phyloP scores from a whole-genome alignment of 2,888 invertebrate genomes.

The Ditylenchus weischeri region DNA sequence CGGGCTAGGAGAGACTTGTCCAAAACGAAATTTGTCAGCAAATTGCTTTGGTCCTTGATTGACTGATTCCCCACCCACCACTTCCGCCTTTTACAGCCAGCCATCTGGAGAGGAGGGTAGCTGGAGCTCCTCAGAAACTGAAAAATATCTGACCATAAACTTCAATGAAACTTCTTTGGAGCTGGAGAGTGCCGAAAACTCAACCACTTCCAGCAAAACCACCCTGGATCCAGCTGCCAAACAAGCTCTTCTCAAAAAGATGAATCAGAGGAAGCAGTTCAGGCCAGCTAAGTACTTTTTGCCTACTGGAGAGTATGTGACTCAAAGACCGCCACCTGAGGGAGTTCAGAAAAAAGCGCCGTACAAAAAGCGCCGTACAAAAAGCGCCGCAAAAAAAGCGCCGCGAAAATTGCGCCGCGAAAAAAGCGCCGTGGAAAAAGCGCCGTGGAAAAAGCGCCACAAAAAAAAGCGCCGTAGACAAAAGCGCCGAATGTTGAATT shows the following conservation, averaged over 20 bases:
- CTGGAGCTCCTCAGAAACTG: neutral
- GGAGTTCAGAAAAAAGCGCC: too few relatives aligned
- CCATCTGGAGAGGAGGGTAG: neutral
- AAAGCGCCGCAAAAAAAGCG: too few relatives aligned
- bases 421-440: too few relatives aligned
- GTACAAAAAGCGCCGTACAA: too few relatives aligned
- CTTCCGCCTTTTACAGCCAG: neutral
- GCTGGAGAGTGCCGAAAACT: neutral
- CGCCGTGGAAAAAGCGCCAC: too few relatives aligned
- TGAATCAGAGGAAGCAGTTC: constrained; percentile 7
- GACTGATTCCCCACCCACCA: neutral
- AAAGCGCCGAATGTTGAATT: too few relatives aligned
- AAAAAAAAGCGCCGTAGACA: too few relatives aligned
- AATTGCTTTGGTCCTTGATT: too few relatives aligned
- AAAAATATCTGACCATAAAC: neutral
- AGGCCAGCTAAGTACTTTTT: neutral
- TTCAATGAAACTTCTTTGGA: constrained; percentile 5
- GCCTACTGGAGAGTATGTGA: constrained; percentile 27
- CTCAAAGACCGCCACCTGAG: constrained; percentile 31
- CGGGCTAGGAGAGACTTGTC: too few relatives aligned
- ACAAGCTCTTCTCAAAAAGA: constrained; percentile 11
- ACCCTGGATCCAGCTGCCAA: constrained; percentile 12
- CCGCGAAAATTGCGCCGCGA: too few relatives aligned
- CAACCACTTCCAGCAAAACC: neutral
- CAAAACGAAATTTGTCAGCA: too few relatives aligned